Base-by-base conservation (phyloP, 2,113 vertebrate genomes). In the Sclerurus mexicanus region DNA sequence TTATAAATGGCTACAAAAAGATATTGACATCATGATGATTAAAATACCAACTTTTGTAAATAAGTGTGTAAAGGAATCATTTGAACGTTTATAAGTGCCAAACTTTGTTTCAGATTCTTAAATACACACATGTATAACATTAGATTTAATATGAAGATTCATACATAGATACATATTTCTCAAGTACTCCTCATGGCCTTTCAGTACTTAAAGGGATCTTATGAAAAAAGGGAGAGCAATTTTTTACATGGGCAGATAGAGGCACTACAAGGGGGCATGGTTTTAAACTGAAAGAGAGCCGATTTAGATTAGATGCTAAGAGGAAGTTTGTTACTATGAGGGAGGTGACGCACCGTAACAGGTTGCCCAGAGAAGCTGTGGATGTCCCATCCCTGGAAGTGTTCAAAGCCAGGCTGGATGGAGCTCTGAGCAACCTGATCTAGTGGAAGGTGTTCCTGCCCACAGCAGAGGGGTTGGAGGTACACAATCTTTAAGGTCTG, bases 91-190 rank as follows among this genome's bases (percentile, higher is more conserved):
- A 40, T 56, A 81, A 9, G 42, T 82, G 23, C 25, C 14, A 84
- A 50, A 69, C 91, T 96, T 87, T 94, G 37, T 92, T 89, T 95
- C 67, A 91, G 53, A 52, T 74, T 86, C 64, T 91, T 85, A 71
- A 76, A 72, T 46, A 35, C 16, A 76, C 30, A 19, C 9, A 28
- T 28, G 20, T 22, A 8, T 17, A 52, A 30, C 30, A 24, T 40
- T 55, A 40, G 18, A 14, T 84, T 35, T 49, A 58, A 77, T 35
- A n/a, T 31, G 53, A n/a, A 83, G 15, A 28, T 14, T 72, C 31
- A 15, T 47, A 68, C 15, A 31, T n/a, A 60, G 31, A 76, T 8
- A 27, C 9, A 35, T 9, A 30, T 71, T 75, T 69, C 25, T 50
- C 14, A 79, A 22, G 42, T 63, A 63, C 27, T 40, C 27, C 60